Percentiles rank a stretch among this genome's conserved stretches.
Conservation (phyloP, 2,113 vertebrate genomes). For the Urocolius indicus region DNA sequence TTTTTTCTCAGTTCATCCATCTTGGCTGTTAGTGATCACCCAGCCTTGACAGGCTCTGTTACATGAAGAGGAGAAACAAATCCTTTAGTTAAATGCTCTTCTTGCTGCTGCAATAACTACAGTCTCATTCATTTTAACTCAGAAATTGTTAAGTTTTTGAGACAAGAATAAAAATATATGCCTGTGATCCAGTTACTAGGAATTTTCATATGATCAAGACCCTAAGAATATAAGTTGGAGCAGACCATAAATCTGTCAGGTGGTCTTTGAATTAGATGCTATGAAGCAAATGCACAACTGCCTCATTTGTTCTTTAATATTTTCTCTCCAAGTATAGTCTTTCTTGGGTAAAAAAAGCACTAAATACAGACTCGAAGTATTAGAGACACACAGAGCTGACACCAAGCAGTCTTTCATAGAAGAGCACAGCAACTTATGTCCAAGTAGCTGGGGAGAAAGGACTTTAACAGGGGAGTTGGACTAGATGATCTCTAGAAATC, state of each 20-base stretch:
- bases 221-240: not conserved
- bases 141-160: not conserved
- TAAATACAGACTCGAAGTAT: not conserved
- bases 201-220: not conserved
- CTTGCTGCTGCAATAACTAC: not conserved
- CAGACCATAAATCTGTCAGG: not conserved
- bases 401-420: not conserved
- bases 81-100: not conserved
- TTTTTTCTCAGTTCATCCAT: slow-evolving; percentile 35
- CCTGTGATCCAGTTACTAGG: not conserved
- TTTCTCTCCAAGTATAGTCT: not conserved
- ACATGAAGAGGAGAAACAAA: not conserved
- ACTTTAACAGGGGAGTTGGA: too few species aligned
- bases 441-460: not conserved
- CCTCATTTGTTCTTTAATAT: not conserved
- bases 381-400: not conserved
- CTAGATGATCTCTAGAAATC: too few species aligned
- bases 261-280: not conserved
- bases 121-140: not conserved
- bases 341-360: not conserved
- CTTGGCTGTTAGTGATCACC: not conserved
- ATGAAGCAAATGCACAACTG: not conserved
- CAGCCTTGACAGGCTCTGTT: not conserved
- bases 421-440: not conserved
- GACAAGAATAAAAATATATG: not conserved